Conservation (phyloP, 2,888 invertebrate species). For the Lepidocyrtoides sp. region DNA sequence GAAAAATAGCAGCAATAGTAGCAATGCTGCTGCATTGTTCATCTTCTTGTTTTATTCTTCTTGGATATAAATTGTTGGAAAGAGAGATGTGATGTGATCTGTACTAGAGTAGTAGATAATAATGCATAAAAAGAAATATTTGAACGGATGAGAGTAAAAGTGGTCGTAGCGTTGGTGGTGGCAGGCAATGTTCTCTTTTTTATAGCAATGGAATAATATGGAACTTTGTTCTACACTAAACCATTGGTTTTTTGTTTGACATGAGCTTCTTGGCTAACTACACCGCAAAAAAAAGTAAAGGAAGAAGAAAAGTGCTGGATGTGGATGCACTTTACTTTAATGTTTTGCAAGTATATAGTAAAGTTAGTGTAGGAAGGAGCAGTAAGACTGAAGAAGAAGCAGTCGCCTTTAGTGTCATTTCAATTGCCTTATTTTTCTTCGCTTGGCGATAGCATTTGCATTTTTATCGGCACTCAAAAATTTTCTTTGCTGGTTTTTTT, state of each 20-base stretch:
- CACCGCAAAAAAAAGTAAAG: slow-evolving; percentile 41
- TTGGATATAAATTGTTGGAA: slow-evolving; percentile 45
- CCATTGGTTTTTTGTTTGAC: slow-evolving; percentile 49
- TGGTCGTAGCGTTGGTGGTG: background rate
- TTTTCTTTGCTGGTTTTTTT: slow-evolving; percentile 12
- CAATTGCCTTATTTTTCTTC: slow-evolving; percentile 84
- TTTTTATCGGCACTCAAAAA: slow-evolving; percentile 82
- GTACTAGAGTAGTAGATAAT: slow-evolving; percentile 41
- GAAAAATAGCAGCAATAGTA: background rate
- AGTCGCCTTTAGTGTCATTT: slow-evolving; percentile 81
- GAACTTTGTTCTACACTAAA: slow-evolving; percentile 8
- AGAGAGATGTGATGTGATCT: slow-evolving; percentile 29
- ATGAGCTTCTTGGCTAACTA: slow-evolving; percentile 63
- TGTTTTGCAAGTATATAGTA: slow-evolving; percentile 19
- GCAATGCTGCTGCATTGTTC: background rate
- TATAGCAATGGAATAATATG: slow-evolving; percentile 30
- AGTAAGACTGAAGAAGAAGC: background rate
- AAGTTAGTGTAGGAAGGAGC: background rate
- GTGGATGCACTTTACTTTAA: slow-evolving; percentile 40
- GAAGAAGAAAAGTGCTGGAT: slow-evolving; percentile 49
- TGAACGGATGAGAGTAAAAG: slow-evolving; percentile 43
- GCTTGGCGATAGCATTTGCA: slow-evolving; percentile 81
- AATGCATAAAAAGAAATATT: slow-evolving; percentile 50
- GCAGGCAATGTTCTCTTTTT: slow-evolving; percentile 9
- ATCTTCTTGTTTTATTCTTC: slow-evolving; percentile 53